Evolutionary conservation across 2,888 invertebrate species (phyloP).

Genomic region (Kuschelorhynchus macadamiae): DNA sequence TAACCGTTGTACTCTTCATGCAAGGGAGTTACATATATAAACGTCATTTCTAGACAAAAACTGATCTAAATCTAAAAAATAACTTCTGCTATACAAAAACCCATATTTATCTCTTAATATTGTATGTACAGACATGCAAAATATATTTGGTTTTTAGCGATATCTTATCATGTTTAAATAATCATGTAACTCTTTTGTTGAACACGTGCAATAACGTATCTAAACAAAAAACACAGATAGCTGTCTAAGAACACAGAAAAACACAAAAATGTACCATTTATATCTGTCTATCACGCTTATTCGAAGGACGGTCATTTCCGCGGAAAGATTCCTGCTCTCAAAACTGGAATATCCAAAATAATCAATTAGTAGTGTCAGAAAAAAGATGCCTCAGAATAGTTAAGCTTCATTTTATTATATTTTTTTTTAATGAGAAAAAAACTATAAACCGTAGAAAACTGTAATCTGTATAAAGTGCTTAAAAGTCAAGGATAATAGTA

Average conservation of each 20-base stretch:
- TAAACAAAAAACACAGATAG: slow-evolving; percentile 35
- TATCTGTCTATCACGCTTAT: slow-evolving; percentile 61
- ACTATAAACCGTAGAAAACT: too few relatives aligned
- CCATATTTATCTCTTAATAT: background rate
- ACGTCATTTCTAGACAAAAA: slow-evolving; percentile 63
- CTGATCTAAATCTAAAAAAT: slow-evolving; percentile 1
- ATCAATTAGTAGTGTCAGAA: too few relatives aligned
- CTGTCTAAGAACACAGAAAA: slow-evolving; percentile 42
- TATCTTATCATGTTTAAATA: too few relatives aligned
- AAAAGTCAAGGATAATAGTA: too few relatives aligned
- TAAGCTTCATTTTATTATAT: too few relatives aligned
- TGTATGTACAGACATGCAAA: too few relatives aligned
- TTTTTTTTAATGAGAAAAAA: too few relatives aligned
- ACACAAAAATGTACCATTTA: slow-evolving; percentile 58
- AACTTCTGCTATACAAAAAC: slow-evolving; percentile 1
- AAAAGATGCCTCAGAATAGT: background rate
- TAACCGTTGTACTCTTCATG: slow-evolving; percentile 65
- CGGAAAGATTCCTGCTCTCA: slow-evolving; percentile 11
- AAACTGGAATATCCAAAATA: background rate
- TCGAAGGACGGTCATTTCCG: slow-evolving; percentile 59
- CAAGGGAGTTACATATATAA: slow-evolving; percentile 67
- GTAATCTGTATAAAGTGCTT: too few relatives aligned
- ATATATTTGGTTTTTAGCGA: too few relatives aligned
- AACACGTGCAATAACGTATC: background rate
- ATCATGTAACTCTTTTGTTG: too few relatives aligned